Evolutionary conservation across 2,797 vertebrate genomes (phyloP).

Genomic region (Scomberomorus guttatus): DNA sequence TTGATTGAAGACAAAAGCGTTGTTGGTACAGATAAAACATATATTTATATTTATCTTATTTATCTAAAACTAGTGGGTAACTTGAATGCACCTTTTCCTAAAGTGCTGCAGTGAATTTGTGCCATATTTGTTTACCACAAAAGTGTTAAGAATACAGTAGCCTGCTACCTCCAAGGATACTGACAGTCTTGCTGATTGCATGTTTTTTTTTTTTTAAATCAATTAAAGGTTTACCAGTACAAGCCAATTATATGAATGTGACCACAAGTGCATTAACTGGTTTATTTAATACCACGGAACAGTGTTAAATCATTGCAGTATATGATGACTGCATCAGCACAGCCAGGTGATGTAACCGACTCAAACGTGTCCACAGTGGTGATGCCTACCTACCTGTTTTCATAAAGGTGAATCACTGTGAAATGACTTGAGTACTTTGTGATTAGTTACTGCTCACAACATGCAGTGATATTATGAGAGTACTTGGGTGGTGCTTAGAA

Average conservation of each 20-base stretch:
- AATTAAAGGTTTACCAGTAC: constrained; percentile 46
- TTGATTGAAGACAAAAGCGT: constrained; percentile 27
- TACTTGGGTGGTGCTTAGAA: constrained; percentile 67
- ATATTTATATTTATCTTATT: constrained; percentile 3
- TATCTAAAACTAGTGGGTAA: constrained; percentile 18
- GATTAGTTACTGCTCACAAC: constrained; percentile 76
- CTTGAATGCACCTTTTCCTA: constrained; percentile 15
- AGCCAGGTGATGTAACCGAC: constrained; percentile 43
- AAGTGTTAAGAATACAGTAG: constrained; percentile 19
- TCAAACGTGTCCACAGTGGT: constrained; percentile 6
- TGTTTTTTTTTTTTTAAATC: constrained; percentile 22
- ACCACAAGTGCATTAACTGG: constrained; percentile 67
- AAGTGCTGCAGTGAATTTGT: constrained; percentile 22
- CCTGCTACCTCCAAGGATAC: constrained; percentile 30
- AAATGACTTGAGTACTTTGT: constrained; percentile 80
- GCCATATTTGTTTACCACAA: constrained; percentile 34
- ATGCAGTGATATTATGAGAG: constrained; percentile 81
- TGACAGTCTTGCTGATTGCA: constrained; percentile 32
- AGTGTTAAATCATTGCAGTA: constrained; percentile 30
- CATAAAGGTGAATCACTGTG: constrained; percentile 42
- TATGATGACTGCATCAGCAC: constrained; percentile 31
- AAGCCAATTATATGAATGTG: constrained; percentile 50
- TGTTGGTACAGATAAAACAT: constrained; percentile 13
- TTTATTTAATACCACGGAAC: constrained; percentile 33
- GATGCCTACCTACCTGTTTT: constrained; percentile 35